phyloP scores from a whole-genome alignment of 2,113 vertebrate species.

The Hyperopisus bebe region DNA sequence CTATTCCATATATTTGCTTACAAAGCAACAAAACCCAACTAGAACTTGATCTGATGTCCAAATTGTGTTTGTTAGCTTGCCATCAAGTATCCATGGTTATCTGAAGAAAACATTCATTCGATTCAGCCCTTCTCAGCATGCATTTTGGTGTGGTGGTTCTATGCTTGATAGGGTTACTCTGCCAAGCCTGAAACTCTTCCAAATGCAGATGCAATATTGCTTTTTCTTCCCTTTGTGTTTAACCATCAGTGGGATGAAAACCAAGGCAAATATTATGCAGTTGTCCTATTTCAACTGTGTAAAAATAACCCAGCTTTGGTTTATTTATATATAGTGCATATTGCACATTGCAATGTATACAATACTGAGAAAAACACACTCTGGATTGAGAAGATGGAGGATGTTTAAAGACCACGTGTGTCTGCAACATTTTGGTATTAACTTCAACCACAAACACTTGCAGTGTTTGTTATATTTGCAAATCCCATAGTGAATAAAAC shows the following conservation, averaged over 20 bases:
- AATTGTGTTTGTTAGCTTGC: background rate
- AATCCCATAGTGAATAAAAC: background rate
- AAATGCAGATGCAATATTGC: background rate
- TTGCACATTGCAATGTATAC: background rate
- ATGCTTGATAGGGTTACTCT: background rate
- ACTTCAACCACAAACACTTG: background rate
- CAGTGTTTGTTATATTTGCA: background rate
- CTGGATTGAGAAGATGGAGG: background rate
- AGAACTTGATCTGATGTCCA: background rate
- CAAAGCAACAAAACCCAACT: background rate
- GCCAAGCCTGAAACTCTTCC: background rate
- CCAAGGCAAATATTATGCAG: background rate
- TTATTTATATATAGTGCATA: background rate
- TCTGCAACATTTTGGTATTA: background rate
- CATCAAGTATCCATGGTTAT: background rate
- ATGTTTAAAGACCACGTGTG: background rate
- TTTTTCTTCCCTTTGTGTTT: background rate
- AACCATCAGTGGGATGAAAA: background rate
- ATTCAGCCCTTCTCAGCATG: background rate
- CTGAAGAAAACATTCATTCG: background rate
- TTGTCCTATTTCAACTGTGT: background rate
- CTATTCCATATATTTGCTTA: background rate
- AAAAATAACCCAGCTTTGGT: background rate
- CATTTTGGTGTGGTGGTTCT: background rate
- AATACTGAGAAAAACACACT: background rate